Percentiles rank a stretch among this genome's conserved stretches.
These are phyloP conservation scores for Serrognathus titanus DNA, from an alignment of 2,888 invertebrate species.

Conservation along the genomic window DNA sequence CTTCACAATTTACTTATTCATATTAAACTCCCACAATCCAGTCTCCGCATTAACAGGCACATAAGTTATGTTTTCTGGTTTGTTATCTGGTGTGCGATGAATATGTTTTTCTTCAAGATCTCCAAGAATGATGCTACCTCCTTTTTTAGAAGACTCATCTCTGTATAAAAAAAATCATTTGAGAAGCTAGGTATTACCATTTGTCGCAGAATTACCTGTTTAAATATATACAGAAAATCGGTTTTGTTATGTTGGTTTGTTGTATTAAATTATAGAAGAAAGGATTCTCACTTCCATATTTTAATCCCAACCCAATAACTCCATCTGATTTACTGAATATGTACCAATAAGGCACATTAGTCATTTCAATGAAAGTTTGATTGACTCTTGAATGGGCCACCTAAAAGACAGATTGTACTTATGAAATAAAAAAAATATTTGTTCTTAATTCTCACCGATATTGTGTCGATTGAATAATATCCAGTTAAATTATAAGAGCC, in stretches of 20 bases:
- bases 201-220: slow-evolving; percentile 54
- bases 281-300: slow-evolving; percentile 54
- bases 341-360: slow-evolving; percentile 61
- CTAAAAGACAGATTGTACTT: slow-evolving; percentile 40
- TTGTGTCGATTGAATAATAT: slow-evolving; percentile 62
- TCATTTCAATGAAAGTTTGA: slow-evolving; percentile 72
- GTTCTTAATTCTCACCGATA: slow-evolving; percentile 51
- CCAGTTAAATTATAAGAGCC: slow-evolving; percentile 61
- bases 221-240: slow-evolving; percentile 68
- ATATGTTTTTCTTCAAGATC: slow-evolving; percentile 63
- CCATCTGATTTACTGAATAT: slow-evolving; percentile 68
- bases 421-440: slow-evolving; percentile 1
- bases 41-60: slow-evolving; percentile 54
- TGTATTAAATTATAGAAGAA: slow-evolving; percentile 63
- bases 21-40: slow-evolving; percentile 67
- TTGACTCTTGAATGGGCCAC: slow-evolving; percentile 55
- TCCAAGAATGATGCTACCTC: slow-evolving; percentile 60
- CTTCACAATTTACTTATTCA: slow-evolving; percentile 56
- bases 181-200: background rate
- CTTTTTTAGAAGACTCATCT: slow-evolving; percentile 54
- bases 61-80: slow-evolving; percentile 58
- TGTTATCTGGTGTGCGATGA: slow-evolving; percentile 36
- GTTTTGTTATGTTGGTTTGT: slow-evolving; percentile 51
- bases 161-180: slow-evolving; percentile 40
- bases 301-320: slow-evolving; percentile 64